These are phyloP conservation scores for Acrocephalus arundinaceus DNA, from an alignment of 2,113 vertebrate species.

Conservation along the genomic window DNA sequence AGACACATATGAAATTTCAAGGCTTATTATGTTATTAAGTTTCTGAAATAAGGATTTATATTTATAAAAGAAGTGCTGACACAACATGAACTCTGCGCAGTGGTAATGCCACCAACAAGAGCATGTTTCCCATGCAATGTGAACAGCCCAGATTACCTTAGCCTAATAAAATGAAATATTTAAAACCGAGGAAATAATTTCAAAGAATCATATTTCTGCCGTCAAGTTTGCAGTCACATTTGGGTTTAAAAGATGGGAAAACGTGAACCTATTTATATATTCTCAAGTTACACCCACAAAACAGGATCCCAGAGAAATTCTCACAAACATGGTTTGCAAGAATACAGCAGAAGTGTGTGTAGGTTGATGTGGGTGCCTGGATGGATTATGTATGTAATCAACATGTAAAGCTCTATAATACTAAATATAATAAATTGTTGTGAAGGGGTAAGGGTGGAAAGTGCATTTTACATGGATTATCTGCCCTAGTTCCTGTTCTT, in stretches of 20 bases:
- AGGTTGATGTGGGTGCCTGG: background rate
- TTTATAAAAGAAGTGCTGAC: conserved; percentile 32
- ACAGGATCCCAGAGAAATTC: conserved; percentile 20
- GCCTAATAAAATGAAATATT: background rate
- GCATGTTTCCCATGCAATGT: background rate
- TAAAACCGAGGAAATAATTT: background rate
- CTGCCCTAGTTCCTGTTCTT: conserved; percentile 64
- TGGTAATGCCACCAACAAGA: background rate
- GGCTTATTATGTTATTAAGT: conserved; percentile 27
- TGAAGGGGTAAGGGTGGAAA: conserved; percentile 44
- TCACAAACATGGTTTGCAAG: background rate
- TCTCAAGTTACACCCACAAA: background rate
- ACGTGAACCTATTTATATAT: background rate
- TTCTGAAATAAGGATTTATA: conserved; percentile 19
- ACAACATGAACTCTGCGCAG: background rate
- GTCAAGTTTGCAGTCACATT: background rate
- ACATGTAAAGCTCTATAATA: background rate
- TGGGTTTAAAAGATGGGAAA: conserved; percentile 1
- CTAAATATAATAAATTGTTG: conserved; percentile 32
- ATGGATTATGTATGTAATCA: background rate
- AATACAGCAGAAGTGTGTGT: background rate
- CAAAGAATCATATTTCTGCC: background rate
- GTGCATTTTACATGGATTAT: conserved; percentile 57
- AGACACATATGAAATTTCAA: conserved; percentile 10
- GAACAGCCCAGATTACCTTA: background rate